Evolutionary conservation across 2,888 invertebrate species (phyloP), one percentile per base, ranked within the genome.

Genomic region (Diploptera punctata): DNA sequence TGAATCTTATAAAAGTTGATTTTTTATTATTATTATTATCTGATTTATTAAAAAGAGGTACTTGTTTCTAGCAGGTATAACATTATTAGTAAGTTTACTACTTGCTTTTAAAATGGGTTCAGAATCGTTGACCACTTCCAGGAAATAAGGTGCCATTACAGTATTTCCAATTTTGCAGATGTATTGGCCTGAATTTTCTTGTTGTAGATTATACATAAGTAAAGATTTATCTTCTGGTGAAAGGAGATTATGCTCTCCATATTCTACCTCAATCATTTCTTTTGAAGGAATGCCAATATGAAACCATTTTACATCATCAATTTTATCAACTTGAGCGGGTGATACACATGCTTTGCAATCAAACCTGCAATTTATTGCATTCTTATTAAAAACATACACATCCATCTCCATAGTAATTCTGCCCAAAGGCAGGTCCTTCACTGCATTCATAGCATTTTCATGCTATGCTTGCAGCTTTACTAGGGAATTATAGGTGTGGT

Each of bases 261-360:
- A 81, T 19, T 68, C 71, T 19, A 75, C 68, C 7, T 54, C 38
- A 10, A 16, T 24, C n/a, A 21, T 13, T 5, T 3, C 62, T 7
- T 3, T 54, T 4, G 49, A n/a, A 24, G 49, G 24, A 9, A 67
- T 31, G 19, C 43, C 18, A n/a, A 19, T 43, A 18, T 70, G 86
- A 70, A 82, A 81, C 89, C 90, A 87, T 79, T 81, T 78, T 75
- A 84, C 80, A 77, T 84, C 83, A 57, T 82, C 81, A 2, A 81
- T 78, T 4, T 77, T 77, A 0, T 77, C 71, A 0, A 77, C 74
- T 77, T 86, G 84, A 24, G 78, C 79, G 0, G 90, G 89, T 60
- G 86, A 86, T 9, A 85, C 75, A 76, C 89, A 90, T 49, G 87
- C 79, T 76, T 84, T 82, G 77, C 87, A 87, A 67, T 84, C 81